Evolutionary conservation across 2,113 vertebrate species (phyloP).

Genomic region (Laterallus jamaicensis): DNA sequence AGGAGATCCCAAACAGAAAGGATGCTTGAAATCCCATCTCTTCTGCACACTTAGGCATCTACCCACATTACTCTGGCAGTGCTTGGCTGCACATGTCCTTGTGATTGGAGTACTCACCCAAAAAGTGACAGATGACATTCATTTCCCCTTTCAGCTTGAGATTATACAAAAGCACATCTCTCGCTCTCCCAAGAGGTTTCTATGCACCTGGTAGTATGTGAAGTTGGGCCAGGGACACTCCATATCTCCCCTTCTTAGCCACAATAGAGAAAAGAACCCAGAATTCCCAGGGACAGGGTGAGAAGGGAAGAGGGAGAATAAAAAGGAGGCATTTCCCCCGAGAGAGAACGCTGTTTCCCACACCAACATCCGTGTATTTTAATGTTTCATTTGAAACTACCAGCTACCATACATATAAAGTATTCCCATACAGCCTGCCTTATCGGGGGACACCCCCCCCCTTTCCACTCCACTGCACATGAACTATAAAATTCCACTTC

Average conservation of each 20-base stretch:
- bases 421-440: background rate
- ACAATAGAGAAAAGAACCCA: background rate
- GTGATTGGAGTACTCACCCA: background rate
- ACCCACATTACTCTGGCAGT: background rate
- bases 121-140: constrained; percentile 6
- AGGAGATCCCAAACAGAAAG: background rate
- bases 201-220: background rate
- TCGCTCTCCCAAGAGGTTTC: background rate
- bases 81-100: background rate
- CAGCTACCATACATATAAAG: background rate
- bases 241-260: background rate
- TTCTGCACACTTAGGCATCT: background rate
- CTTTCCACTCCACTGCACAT: background rate
- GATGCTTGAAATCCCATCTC: background rate
- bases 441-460: background rate
- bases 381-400: background rate
- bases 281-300: background rate
- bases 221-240: background rate
- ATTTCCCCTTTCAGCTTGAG: background rate
- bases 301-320: background rate
- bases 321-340: background rate
- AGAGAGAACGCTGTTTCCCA: background rate
- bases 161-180: background rate
- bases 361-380: background rate
- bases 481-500: background rate